These are phyloP conservation scores for Nematolebias whitei DNA, from an alignment of 2,113 vertebrate genomes.

Conservation along the genomic window DNA sequence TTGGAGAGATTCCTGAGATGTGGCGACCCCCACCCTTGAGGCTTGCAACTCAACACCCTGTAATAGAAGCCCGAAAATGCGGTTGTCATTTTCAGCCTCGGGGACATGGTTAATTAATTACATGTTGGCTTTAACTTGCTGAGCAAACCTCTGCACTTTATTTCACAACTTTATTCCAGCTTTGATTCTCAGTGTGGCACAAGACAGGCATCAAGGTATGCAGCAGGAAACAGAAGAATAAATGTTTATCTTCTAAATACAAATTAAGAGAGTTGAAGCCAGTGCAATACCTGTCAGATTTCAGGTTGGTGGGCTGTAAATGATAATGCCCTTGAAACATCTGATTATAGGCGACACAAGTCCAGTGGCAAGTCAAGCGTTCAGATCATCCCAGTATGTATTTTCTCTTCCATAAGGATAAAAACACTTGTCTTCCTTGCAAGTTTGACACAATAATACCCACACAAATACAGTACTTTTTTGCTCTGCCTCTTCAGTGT, in stretches of 20 bases:
- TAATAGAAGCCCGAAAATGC: slow-evolving; percentile 78
- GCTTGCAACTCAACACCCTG: slow-evolving; percentile 78
- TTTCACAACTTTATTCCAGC: slow-evolving; percentile 43
- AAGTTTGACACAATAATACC: too few relatives aligned
- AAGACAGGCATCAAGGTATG: slow-evolving; percentile 7
- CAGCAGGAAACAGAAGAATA: slow-evolving; percentile 7
- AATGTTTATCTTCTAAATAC: neutral
- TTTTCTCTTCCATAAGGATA: too few relatives aligned
- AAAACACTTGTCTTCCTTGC: too few relatives aligned
- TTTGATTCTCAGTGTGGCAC: slow-evolving; percentile 10
- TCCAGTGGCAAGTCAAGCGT: too few relatives aligned
- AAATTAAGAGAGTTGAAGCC: neutral
- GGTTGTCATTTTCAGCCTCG: slow-evolving; percentile 77
- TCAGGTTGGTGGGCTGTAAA: too few relatives aligned
- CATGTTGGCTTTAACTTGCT: slow-evolving; percentile 54
- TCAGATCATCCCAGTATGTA: too few relatives aligned
- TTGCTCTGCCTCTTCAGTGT: too few relatives aligned
- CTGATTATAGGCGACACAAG: too few relatives aligned
- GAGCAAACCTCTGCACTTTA: slow-evolving; percentile 52
- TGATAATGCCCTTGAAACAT: too few relatives aligned
- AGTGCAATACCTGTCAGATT: too few relatives aligned
- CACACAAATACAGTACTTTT: too few relatives aligned
- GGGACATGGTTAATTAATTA: slow-evolving; percentile 81
- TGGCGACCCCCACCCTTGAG: slow-evolving; percentile 59
- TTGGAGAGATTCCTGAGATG: slow-evolving; percentile 71